phyloP scores from a whole-genome alignment of 2,797 vertebrate species.

The Pseudochirops cupreus region DNA sequence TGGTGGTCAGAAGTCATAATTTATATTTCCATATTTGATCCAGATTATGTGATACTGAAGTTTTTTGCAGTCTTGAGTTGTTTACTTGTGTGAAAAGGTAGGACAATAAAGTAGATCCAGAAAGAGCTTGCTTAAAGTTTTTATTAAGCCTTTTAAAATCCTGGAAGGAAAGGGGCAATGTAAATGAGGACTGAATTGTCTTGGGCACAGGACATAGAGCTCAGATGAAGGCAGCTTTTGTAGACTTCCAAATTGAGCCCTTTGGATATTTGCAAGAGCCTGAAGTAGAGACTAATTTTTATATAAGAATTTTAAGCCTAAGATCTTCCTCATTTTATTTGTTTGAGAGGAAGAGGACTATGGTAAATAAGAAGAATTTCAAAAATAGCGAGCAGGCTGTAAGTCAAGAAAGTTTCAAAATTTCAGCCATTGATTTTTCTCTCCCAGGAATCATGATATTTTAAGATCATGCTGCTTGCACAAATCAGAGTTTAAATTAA shows the following conservation, averaged over 20 bases:
- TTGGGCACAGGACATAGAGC: conserved; percentile 30
- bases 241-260: conserved; percentile 8
- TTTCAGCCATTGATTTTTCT: conserved; percentile 13
- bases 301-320: conserved; percentile 18
- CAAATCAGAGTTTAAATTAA: conserved; percentile 54
- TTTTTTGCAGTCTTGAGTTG: not conserved
- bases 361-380: not conserved
- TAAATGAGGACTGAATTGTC: not conserved
- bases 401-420: conserved; percentile 3
- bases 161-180: conserved; percentile 23
- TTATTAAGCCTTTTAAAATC: conserved; percentile 27
- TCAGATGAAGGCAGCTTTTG: conserved; percentile 32
- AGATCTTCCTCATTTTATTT: conserved; percentile 26
- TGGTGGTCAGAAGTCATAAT: conserved; percentile 16
- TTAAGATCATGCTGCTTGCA: conserved; percentile 25
- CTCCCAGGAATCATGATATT: conserved; percentile 21
- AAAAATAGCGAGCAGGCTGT: conserved; percentile 4
- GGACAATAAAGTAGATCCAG: conserved; percentile 19
- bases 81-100: not conserved
- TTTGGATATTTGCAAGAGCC: not conserved
- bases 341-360: not conserved
- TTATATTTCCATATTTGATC: not conserved
- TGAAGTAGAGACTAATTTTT: conserved; percentile 4
- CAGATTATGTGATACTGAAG: not conserved
- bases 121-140: conserved; percentile 10